phyloP scores from a whole-genome alignment of 2,888 invertebrate genomes.

The Philonicus albiceps region DNA sequence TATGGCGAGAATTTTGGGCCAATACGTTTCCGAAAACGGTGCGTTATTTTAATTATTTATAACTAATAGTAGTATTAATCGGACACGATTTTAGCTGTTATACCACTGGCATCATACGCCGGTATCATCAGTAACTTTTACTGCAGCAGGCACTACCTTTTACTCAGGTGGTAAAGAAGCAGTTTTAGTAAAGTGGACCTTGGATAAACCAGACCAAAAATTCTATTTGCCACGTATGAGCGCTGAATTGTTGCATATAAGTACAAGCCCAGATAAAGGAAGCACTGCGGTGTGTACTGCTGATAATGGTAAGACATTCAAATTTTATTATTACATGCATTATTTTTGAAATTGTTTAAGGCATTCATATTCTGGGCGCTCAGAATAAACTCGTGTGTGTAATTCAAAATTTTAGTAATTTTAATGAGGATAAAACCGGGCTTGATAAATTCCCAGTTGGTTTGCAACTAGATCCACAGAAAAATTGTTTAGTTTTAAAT shows the following conservation, averaged over 20 bases:
- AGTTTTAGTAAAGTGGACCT: slow-evolving; percentile 79
- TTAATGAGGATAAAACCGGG: slow-evolving; percentile 64
- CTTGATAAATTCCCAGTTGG: slow-evolving; percentile 62
- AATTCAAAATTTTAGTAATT: slow-evolving; percentile 75
- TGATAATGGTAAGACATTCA: slow-evolving; percentile 69
- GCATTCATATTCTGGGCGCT: slow-evolving; percentile 67
- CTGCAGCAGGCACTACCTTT: slow-evolving; percentile 71
- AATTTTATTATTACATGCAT: background rate
- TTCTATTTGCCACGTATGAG: slow-evolving; percentile 76
- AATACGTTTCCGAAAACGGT: slow-evolving; percentile 41
- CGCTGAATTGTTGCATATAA: slow-evolving; percentile 71
- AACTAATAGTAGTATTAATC: background rate
- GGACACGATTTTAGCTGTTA: slow-evolving; percentile 58
- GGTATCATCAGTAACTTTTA: slow-evolving; percentile 73
- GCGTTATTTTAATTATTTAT: background rate
- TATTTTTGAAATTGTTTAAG: background rate
- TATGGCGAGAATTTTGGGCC: slow-evolving; percentile 68
- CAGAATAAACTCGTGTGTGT: slow-evolving; percentile 66
- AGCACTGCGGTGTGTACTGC: slow-evolving; percentile 71
- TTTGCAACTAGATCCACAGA: slow-evolving; percentile 69
- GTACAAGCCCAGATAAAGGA: slow-evolving; percentile 70
- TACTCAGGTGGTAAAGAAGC: slow-evolving; percentile 81
- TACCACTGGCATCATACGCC: slow-evolving; percentile 82
- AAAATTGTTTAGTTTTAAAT: slow-evolving; percentile 73
- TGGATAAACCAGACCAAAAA: slow-evolving; percentile 63